phyloP scores from a whole-genome alignment of 23 tunicate genomes.

The Ascidia mentula region DNA sequence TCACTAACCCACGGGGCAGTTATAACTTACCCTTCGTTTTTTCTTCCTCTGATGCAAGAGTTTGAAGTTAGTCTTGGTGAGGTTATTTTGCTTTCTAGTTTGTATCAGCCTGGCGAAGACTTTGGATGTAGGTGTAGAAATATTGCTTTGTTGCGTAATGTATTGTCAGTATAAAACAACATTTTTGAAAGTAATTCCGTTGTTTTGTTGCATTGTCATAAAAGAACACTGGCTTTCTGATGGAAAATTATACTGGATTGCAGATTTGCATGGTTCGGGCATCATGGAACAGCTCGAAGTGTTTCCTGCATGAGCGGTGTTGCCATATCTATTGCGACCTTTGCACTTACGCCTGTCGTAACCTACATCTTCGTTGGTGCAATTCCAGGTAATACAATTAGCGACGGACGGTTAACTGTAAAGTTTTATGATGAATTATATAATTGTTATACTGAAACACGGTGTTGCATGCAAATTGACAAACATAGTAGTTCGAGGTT shows the following conservation, averaged over 20 bases:
- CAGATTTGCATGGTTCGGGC: not conserved
- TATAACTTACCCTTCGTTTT: constrained; percentile 6
- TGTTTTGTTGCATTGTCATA: no score
- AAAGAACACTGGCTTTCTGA: no score
- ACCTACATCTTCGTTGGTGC: not conserved
- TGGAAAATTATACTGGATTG: not conserved
- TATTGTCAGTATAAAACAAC: no score
- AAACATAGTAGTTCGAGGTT: no score
- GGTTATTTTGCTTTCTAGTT: constrained; percentile 24
- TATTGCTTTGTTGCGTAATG: no score
- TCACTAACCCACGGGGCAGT: no score
- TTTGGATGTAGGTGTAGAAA: constrained; percentile 23
- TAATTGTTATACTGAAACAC: no score
- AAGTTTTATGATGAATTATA: no score
- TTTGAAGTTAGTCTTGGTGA: no score
- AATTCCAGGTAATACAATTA: not conserved
- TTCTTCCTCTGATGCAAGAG: constrained; percentile 3
- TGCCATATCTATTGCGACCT: not conserved
- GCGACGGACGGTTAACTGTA: no score
- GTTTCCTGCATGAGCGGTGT: not conserved
- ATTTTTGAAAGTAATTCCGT: no score
- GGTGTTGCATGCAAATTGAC: no score
- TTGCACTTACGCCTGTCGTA: not conserved
- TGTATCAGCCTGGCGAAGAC: constrained; percentile 6
- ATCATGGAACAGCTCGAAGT: not conserved